Evolutionary conservation across 2,797 vertebrate genomes (phyloP).

Genomic region (Streptopelia turtur): DNA sequence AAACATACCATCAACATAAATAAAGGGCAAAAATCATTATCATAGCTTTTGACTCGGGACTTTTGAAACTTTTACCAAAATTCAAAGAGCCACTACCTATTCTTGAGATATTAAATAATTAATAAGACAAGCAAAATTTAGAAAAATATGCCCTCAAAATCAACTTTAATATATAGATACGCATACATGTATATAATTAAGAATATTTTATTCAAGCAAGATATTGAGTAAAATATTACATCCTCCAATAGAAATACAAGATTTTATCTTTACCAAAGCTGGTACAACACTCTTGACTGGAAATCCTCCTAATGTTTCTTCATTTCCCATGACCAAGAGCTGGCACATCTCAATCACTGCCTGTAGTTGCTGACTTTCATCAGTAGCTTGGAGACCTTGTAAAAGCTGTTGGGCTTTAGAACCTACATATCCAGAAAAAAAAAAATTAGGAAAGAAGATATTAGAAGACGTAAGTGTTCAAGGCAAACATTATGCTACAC

Average conservation of each 20-base stretch:
- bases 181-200: neutral
- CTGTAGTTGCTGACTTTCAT: slow-evolving; percentile 98
- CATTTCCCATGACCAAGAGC: slow-evolving; percentile 98
- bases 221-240: neutral
- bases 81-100: neutral
- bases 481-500: neutral
- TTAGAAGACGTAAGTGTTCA: slow-evolving; percentile 7
- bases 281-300: slow-evolving; percentile 98
- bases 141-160: neutral
- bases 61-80: neutral
- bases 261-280: slow-evolving; percentile 86
- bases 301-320: slow-evolving; percentile 98
- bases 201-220: neutral
- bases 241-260: neutral
- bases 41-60: neutral
- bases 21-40: neutral
- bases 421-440: slow-evolving; percentile 77
- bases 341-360: slow-evolving; percentile 99
- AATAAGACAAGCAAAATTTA: neutral
- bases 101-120: neutral
- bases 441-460: neutral
- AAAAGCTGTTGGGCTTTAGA: slow-evolving; percentile 98
- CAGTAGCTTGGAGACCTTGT: slow-evolving; percentile 97
- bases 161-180: neutral
- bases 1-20: neutral